Conservation (phyloP, 2,113 vertebrate species). For the Melanocharis versteri region DNA sequence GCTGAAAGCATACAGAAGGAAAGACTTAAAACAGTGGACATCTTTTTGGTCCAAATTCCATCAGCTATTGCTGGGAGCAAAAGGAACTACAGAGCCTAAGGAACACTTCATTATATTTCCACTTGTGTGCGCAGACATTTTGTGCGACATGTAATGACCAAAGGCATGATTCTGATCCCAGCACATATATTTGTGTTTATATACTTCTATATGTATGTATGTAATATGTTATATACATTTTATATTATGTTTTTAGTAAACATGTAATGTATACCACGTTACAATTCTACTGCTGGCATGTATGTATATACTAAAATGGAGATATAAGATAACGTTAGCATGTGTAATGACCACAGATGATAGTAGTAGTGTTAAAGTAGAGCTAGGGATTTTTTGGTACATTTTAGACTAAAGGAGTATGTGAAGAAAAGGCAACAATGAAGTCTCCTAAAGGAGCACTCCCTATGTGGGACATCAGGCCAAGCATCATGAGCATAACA, state of each 20-base stretch:
- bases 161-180: not conserved
- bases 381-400: not conserved
- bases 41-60: not conserved
- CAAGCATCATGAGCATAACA: not conserved
- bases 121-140: not conserved
- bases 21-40: not conserved
- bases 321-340: not conserved
- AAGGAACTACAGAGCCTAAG: not conserved
- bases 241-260: not conserved
- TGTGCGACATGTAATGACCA: accelerated
- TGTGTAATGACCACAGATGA: not conserved
- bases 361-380: not conserved
- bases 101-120: not conserved
- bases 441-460: not conserved
- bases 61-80: not conserved
- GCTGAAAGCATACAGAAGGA: not conserved
- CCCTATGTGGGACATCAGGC: not conserved
- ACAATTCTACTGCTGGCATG: not conserved
- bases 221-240: not conserved
- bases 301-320: not conserved
- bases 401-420: not conserved
- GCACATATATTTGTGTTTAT: not conserved
- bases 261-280: not conserved
- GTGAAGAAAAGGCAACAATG: not conserved
- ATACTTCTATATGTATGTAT: not conserved